Base-by-base conservation (phyloP, 92 coral and sea anemone genomes). In the Epizoanthus stellaris region DNA sequence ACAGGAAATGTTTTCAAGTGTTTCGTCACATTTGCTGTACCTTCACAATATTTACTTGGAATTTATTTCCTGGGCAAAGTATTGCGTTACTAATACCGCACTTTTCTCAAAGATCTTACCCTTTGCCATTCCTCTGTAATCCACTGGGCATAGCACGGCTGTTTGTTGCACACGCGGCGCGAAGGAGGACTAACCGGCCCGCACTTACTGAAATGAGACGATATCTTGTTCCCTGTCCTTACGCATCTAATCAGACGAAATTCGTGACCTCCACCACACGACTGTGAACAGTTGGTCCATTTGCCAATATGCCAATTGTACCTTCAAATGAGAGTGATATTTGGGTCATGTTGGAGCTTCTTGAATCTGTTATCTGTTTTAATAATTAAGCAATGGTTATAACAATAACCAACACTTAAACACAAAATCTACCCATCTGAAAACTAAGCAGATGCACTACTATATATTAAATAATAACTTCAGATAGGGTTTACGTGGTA, bases 161-260 rank as follows among this genome's bases (percentile, higher is more conserved):
- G 16, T 64, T 64, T 64, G 69, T 64, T 64, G 30, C 69, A 64
- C 69, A 64, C 30, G 69, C 69, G 69, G 16, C 69, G 40, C 69
- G 36, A 15, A 64, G 30, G 39, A 6, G 69, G 69, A 13, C 69
- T 23, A 4, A 20, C 13, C 6, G 1, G 39, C 0, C 39, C 39
- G 3, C 40, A 15, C 40, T 30, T 30, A 30, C 36, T 1, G 36
- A 30, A 30, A 30, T 30, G 36, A 30, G 36, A 30, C 1, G 36
- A 1, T 30, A 30, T 30, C 36, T 30, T 30, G 36, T 30, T 30
- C 2, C 36, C 36, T 30, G 36, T 30, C 13, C 12, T 34, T 3
- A 64, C 12, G 69, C 69, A 64, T n/a, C 69, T 64, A 38, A 64
- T 21, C 4, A 20, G 40, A 23, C 69, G 69, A 15, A 4, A 23